phyloP scores from a whole-genome alignment of 1,140 invertebrate species.

The Mactra quadrangularis region DNA sequence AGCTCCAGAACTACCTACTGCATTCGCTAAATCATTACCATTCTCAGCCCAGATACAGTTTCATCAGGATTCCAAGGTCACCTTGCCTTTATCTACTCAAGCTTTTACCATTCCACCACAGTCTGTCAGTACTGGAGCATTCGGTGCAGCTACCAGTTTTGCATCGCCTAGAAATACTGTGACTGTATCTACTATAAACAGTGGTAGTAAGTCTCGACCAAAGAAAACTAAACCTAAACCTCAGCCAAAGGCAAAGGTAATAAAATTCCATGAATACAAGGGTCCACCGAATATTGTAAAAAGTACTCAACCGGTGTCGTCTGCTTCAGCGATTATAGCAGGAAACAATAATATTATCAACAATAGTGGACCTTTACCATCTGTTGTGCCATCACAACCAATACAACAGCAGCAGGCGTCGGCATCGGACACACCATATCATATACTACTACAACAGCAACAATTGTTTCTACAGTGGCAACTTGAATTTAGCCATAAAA shows the following conservation, averaged over 20 bases:
- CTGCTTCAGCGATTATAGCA: slow-evolving; percentile 61
- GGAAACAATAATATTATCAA: slow-evolving; percentile 1
- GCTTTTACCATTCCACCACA: slow-evolving; percentile 64
- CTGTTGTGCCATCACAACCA: not conserved
- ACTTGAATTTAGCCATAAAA: slow-evolving; percentile 90
- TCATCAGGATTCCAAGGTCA: slow-evolving; percentile 53
- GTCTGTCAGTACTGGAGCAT: slow-evolving; percentile 29
- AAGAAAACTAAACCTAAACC: slow-evolving; percentile 95
- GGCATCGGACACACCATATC: slow-evolving; percentile 92
- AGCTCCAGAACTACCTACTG: slow-evolving; percentile 65
- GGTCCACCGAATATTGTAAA: slow-evolving; percentile 95
- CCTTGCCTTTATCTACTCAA: slow-evolving; percentile 64
- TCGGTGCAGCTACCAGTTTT: slow-evolving; percentile 45
- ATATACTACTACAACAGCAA: slow-evolving; percentile 96
- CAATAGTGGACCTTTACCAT: not conserved
- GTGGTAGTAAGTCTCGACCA: slow-evolving; percentile 80
- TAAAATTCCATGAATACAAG: slow-evolving; percentile 99
- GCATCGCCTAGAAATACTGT: slow-evolving; percentile 56
- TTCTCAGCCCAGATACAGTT: slow-evolving; percentile 48
- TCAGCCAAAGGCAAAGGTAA: slow-evolving; percentile 90
- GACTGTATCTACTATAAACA: slow-evolving; percentile 52
- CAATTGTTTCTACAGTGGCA: slow-evolving; percentile 96
- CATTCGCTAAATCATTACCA: slow-evolving; percentile 51
- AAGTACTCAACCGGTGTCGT: slow-evolving; percentile 83
- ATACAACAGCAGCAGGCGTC: slow-evolving; percentile 35